Percentiles rank a stretch among this genome's conserved stretches.
Evolutionary conservation across 2,113 vertebrate species (phyloP).

Genomic region (Pachyramphus minor): DNA sequence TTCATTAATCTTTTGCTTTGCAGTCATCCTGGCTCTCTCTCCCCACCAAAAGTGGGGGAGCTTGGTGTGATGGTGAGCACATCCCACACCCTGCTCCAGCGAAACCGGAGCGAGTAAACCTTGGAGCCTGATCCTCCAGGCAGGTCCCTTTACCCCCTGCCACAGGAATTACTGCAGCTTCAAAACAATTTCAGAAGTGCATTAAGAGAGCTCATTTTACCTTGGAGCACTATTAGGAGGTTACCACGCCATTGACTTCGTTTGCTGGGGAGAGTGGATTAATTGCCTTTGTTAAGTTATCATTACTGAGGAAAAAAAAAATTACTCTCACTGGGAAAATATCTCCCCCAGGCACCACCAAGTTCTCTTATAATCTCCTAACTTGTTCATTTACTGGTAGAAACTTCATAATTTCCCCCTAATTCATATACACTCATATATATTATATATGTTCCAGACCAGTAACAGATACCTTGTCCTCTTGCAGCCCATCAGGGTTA

Average conservation of each 20-base stretch:
- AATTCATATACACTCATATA: conserved; percentile 21
- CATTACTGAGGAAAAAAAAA: conserved; percentile 12
- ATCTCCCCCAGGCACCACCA: background rate
- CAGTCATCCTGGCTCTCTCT: background rate
- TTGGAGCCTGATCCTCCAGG: background rate
- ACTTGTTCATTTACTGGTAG: background rate
- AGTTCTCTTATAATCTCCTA: background rate
- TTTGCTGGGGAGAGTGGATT: conserved; percentile 18
- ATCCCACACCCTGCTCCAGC: accelerated
- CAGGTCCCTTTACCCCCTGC: background rate
- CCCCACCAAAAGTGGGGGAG: background rate
- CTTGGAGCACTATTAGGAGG: background rate
- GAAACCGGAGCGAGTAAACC: accelerated
- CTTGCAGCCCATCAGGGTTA: conserved; percentile 22
- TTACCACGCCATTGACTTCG: background rate
- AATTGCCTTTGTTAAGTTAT: conserved; percentile 50
- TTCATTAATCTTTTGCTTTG: background rate
- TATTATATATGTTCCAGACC: background rate
- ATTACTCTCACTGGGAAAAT: background rate
- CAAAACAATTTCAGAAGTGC: background rate
- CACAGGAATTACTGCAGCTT: background rate
- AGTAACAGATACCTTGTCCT: background rate
- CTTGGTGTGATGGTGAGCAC: background rate
- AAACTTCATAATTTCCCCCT: background rate
- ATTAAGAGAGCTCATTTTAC: background rate